Percentiles rank a stretch among this genome's conserved stretches.
These are phyloP conservation scores for Nyctibius grandis DNA, from an alignment of 2,797 vertebrate genomes.

Conservation along the genomic window DNA sequence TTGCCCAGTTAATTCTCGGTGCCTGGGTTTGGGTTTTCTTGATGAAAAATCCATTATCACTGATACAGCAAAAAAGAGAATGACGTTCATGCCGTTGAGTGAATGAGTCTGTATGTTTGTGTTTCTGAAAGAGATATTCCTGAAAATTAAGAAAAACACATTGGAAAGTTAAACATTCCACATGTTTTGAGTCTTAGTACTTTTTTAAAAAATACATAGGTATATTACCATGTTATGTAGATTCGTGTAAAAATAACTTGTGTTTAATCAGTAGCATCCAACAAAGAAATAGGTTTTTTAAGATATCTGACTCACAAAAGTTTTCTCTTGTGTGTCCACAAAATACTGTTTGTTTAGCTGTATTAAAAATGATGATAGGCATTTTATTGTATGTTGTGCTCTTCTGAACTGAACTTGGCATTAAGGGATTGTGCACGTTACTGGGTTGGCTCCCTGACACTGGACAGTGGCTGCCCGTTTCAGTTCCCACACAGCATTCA, in stretches of 20 bases:
- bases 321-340: background rate
- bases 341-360: background rate
- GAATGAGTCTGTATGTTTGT: background rate
- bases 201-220: background rate
- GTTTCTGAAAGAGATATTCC: background rate
- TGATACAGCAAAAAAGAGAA: background rate
- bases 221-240: background rate
- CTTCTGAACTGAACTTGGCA: background rate
- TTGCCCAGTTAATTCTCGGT: background rate
- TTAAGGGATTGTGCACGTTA: background rate
- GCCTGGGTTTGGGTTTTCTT: background rate
- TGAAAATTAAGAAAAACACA: background rate
- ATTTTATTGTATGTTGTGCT: background rate
- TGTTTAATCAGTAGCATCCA: background rate
- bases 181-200: background rate
- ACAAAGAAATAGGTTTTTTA: background rate
- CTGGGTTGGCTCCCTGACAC: background rate
- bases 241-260: fast-evolving
- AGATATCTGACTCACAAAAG: background rate
- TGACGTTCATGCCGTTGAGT: background rate
- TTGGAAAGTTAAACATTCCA: background rate
- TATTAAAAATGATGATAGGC: background rate
- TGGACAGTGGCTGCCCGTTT: background rate
- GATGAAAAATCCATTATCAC: background rate
- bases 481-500: background rate